A percentile compares a stretch with the other conserved stretches of the same genome.
Evolutionary conservation across 2,797 vertebrate species (phyloP).

Genomic region (Gambusia yucatana): DNA sequence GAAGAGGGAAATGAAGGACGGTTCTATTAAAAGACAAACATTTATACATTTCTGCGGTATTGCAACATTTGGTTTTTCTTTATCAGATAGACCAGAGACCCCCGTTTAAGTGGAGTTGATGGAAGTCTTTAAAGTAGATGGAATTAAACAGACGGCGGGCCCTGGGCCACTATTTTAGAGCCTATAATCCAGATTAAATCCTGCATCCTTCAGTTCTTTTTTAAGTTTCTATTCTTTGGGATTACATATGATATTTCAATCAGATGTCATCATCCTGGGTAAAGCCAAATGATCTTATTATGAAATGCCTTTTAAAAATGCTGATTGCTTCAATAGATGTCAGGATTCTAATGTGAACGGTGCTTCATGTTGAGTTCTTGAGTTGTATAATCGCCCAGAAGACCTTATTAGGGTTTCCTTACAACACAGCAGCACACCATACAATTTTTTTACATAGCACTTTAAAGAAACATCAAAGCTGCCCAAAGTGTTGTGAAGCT

Average conservation of each 20-base stretch:
- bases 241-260: constrained; percentile 72
- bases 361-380: constrained; percentile 39
- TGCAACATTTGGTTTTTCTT: constrained; percentile 41
- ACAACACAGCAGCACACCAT: constrained; percentile 11
- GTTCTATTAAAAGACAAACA: constrained; percentile 60
- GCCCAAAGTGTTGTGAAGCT: not conserved
- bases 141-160: constrained; percentile 60
- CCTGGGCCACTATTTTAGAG: constrained; percentile 71
- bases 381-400: constrained; percentile 53
- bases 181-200: constrained; percentile 78
- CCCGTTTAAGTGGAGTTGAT: constrained; percentile 45
- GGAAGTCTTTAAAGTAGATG: constrained; percentile 58
- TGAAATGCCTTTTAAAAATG: constrained; percentile 62
- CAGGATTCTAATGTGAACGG: constrained; percentile 67
- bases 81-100: constrained; percentile 49
- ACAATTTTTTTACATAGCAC: not conserved
- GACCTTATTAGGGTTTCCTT: constrained; percentile 48
- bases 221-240: constrained; percentile 62
- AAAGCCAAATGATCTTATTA: constrained; percentile 69
- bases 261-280: constrained; percentile 77
- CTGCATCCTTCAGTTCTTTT: constrained; percentile 60
- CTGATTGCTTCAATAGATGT: constrained; percentile 67
- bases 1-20: constrained; percentile 49
- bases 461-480: constrained; percentile 1
- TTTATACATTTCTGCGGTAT: constrained; percentile 38